Base-by-base conservation (phyloP, 2,113 vertebrate genomes). In the Python bivittatus region DNA sequence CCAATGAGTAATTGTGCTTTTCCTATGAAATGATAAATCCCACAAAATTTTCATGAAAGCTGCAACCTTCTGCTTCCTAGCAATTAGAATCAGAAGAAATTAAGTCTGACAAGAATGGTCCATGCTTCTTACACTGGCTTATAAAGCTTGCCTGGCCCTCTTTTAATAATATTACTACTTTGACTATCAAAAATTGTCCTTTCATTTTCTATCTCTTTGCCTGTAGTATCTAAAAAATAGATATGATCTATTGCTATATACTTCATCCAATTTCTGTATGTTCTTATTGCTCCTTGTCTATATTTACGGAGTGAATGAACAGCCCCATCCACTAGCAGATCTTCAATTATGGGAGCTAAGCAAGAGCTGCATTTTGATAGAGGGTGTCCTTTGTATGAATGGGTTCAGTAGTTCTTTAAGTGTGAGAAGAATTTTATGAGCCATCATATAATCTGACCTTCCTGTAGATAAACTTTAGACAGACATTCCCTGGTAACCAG, bases 381-480 rank as follows among this genome's bases (percentile, higher is more conserved):
- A 85, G 56, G 44, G 29, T 54, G 25, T 44, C 44, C 23, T 57
- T 85, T 84, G n/a, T 85, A 54, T 89, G 57, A 54, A 92, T 12
- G 42, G 79, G 12, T 88, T 92, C 87, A 54, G 12, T 61, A 89
- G 87, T 12, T 48, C 5, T 84, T 88, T 92, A 88, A 92, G 86
- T 92, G 42, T 88, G 86, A 58, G 64, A 91, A 86, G 90, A 48
- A 27, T 53, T 88, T 88, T 87, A 86, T 60, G 48, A 88, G 17
- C 61, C 61, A 64, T 57, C 33, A 61, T 33, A 38, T 60, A 90
- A 3, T 58, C 60, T 90, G 13, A 84, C 58, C 86, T 90, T 91
- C 86, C 54, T 93, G 57, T 72, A 52, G 79, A 42, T 93, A 92
- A 91, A 86, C 87, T 85, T 88, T 90, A 89, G 92, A 56, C 20